Conservation (phyloP, 1,140 invertebrate genomes). For the Ctenoplectra terminalis region DNA sequence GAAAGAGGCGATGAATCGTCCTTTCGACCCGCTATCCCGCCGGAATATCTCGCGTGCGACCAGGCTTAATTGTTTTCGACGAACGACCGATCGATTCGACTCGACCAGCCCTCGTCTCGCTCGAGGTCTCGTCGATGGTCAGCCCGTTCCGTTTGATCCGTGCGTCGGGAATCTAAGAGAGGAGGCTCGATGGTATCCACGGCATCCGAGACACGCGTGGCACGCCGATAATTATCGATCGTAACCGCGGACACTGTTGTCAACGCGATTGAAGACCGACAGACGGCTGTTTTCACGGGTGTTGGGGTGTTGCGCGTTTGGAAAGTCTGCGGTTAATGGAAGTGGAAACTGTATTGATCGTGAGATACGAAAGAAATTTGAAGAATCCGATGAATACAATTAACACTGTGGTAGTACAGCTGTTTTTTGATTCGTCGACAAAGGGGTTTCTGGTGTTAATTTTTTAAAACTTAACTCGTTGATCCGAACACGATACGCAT, state of each 20-base stretch:
- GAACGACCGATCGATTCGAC: conserved; percentile 28
- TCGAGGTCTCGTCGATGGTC: neutral
- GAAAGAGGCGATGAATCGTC: conserved; percentile 53
- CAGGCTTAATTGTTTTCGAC: conserved; percentile 53
- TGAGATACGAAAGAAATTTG: no score
- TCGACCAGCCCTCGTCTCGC: neutral
- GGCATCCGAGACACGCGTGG: conserved; percentile 28
- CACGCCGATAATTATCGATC: conserved; percentile 44
- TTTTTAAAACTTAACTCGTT: no score
- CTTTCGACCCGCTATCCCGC: conserved; percentile 24
- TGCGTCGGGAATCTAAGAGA: neutral
- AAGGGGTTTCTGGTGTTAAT: no score
- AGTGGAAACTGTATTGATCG: no score
- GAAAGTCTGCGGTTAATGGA: no score
- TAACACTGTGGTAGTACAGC: no score
- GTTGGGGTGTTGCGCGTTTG: neutral
- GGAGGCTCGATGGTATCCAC: conserved; percentile 7
- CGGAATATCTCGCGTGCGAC: conserved; percentile 29
- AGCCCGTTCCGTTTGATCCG: conserved; percentile 2
- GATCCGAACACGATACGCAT: neutral
- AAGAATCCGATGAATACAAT: no score
- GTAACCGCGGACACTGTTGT: conserved; percentile 38
- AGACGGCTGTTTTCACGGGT: conserved; percentile 19
- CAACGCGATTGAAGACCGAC: conserved; percentile 28
- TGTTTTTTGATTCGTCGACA: no score